Evolutionary conservation across 1,140 invertebrate species (phyloP).

Genomic region (Pseudomyrmex cubaensis): DNA sequence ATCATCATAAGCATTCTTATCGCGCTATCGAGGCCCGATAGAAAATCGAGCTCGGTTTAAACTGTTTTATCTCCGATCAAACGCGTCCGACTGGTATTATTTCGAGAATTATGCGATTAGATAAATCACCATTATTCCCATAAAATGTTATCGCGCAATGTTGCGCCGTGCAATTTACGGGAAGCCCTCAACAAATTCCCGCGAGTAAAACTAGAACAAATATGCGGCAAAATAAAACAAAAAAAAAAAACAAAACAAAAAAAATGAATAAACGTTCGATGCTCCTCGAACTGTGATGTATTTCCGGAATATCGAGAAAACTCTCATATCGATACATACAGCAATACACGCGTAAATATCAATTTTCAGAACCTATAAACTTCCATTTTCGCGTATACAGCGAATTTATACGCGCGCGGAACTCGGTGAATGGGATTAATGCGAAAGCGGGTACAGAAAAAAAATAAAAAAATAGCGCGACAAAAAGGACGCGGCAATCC

Average conservation of each 20-base stretch:
- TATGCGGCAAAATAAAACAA: background rate
- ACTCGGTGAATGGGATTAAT: constrained; percentile 28
- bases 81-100: constrained; percentile 7
- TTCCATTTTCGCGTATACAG: constrained; percentile 8
- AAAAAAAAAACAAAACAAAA: constrained; percentile 5
- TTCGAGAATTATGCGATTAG: constrained; percentile 35
- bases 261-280: constrained; percentile 12
- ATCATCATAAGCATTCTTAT: constrained; percentile 34
- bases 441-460: constrained; percentile 25
- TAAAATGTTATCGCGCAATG: constrained; percentile 37
- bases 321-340: background rate
- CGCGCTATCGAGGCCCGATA: constrained; percentile 7
- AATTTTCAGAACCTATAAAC: constrained; percentile 45
- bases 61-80: background rate
- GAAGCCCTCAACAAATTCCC: constrained; percentile 24
- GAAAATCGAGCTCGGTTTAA: constrained; percentile 33
- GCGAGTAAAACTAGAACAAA: constrained; percentile 41
- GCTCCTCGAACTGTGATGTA: constrained; percentile 16
- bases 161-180: constrained; percentile 48
- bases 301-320: constrained; percentile 28
- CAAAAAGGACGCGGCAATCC: constrained; percentile 31
- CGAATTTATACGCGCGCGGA: constrained; percentile 15
- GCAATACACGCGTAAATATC: constrained; percentile 32
- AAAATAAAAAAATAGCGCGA: background rate
- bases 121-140: constrained; percentile 50